Base-by-base conservation (phyloP, 2,888 invertebrate species). In the Drosophila acutilabella region DNA sequence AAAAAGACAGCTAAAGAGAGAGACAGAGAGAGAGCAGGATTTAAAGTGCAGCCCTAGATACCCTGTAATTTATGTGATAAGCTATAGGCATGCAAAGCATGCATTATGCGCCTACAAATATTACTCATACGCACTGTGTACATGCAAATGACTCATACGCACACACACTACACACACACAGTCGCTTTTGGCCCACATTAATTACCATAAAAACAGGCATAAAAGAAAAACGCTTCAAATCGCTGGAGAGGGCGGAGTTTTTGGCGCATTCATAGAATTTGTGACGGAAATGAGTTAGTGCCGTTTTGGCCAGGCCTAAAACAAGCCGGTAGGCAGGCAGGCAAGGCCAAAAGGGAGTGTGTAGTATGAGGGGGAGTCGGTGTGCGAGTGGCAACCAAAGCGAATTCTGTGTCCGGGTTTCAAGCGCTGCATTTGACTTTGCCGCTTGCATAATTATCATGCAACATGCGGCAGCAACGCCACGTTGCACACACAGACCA, bases 201-300 rank as follows among this genome's bases (percentile, higher is more conserved):
- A 88, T 88, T 74, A 71, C 82, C 85, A 85, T 77, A 87, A 77
- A 81, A 81, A 81, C 79, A 71, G 70, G 56, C 77, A 84, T 53
- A 57, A 14, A 48, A 57, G 56, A 58, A 73, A 53, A 59, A 64
- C 48, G 54, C 53, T 14, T 44, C 45, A 36, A 74, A 68, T 41
- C 47, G 41, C 47, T 58, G 5, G 26, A 33, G 23, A 40, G 41
- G 38, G 20, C 16, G 57, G 44, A 10, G 52, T 52, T 52, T 30
- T 23, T 23, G 48, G 44, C 54, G 64, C 82, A 82, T 80, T 85
- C 88, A 73, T 80, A 86, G 87, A 83, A 83, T 83, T 74, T 88
- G 82, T 86, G 82, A 86, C 82, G 82, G 82, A 83, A 83, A 88
- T 88, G 87, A 83, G 78, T 83, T 74, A 80, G 78, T 88, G 86